phyloP scores from a whole-genome alignment of 30 jellyfish, hydroid and myxozoan species.

The Aurelia sp. region DNA sequence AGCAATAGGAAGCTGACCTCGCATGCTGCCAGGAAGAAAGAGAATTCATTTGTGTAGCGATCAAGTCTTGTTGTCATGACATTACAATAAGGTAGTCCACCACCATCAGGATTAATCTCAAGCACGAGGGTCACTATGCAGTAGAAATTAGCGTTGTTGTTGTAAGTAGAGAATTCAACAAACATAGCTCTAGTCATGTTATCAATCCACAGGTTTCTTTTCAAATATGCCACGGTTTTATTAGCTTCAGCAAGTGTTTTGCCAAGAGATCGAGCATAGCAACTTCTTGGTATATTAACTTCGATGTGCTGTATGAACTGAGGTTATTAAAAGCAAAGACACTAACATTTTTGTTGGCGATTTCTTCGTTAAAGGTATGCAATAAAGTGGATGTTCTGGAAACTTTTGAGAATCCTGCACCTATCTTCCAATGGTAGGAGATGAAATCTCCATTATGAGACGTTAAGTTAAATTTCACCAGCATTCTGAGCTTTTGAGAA shows the following conservation, averaged over 20 bases:
- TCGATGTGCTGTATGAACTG: too few species aligned
- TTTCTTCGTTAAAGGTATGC: too few species aligned
- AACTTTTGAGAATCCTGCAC: too few species aligned
- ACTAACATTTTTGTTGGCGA: too few species aligned
- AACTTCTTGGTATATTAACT: conserved; percentile 32
- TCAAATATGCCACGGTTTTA: conserved; percentile 23
- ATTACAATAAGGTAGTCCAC: conserved; percentile 30
- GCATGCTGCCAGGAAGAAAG: conserved; percentile 80
- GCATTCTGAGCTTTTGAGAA: too few species aligned
- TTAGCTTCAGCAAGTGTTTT: conserved; percentile 36
- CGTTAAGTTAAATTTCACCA: too few species aligned
- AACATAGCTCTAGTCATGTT: conserved; percentile 72
- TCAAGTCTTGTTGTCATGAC: conserved; percentile 76
- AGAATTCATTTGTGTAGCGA: conserved; percentile 66
- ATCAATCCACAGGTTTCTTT: conserved; percentile 76
- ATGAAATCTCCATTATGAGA: too few species aligned
- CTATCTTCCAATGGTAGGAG: too few species aligned
- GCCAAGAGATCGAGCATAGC: conserved; percentile 71
- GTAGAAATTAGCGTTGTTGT: conserved; percentile 77
- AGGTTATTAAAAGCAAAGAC: too few species aligned
- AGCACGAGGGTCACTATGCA: conserved; percentile 65
- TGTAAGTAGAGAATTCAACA: conserved; percentile 78
- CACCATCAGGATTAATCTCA: conserved; percentile 76
- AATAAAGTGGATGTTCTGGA: too few species aligned
- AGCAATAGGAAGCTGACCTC: conserved; percentile 69